Percentiles rank a stretch among this genome's conserved stretches.
These are phyloP conservation scores for Prorops nasuta DNA, from an alignment of 1,140 invertebrate species.

Conservation along the genomic window DNA sequence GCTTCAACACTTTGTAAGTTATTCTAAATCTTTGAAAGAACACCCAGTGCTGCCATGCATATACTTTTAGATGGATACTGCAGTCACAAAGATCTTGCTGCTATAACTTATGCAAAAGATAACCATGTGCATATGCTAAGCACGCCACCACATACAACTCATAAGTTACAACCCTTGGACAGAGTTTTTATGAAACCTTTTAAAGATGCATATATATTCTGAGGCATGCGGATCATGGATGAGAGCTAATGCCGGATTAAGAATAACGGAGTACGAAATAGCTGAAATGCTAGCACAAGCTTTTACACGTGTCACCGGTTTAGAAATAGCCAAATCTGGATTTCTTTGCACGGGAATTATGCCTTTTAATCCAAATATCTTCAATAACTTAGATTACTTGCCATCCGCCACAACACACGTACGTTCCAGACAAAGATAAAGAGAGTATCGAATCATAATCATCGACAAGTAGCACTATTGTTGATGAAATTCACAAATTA, in stretches of 20 bases:
- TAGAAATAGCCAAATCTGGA: slow-evolving; percentile 34
- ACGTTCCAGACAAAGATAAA: not conserved
- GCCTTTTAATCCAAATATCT: slow-evolving; percentile 29
- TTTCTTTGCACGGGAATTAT: slow-evolving; percentile 40
- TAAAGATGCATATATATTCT: slow-evolving; percentile 35
- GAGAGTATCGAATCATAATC: not conserved
- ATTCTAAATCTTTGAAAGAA: slow-evolving; percentile 23
- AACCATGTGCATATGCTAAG: too few relatives aligned
- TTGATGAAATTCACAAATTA: too few relatives aligned
- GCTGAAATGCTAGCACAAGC: too few relatives aligned
- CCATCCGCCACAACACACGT: too few relatives aligned
- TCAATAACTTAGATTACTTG: too few relatives aligned
- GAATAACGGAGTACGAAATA: too few relatives aligned
- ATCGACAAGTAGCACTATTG: not conserved
- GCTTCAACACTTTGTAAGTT: slow-evolving; percentile 28
- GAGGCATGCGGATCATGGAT: slow-evolving; percentile 40
- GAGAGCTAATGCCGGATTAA: too few relatives aligned
- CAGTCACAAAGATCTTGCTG: too few relatives aligned
- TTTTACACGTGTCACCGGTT: slow-evolving; percentile 20
- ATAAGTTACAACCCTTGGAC: too few relatives aligned
- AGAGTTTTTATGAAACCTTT: slow-evolving; percentile 28
- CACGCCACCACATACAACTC: too few relatives aligned
- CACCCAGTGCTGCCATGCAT: not conserved
- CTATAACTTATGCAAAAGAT: too few relatives aligned
- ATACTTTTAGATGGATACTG: too few relatives aligned